Evolutionary conservation across 2,113 vertebrate species (phyloP), one percentile per base, ranked within the genome.

Genomic region (Halichoerus grypus): DNA sequence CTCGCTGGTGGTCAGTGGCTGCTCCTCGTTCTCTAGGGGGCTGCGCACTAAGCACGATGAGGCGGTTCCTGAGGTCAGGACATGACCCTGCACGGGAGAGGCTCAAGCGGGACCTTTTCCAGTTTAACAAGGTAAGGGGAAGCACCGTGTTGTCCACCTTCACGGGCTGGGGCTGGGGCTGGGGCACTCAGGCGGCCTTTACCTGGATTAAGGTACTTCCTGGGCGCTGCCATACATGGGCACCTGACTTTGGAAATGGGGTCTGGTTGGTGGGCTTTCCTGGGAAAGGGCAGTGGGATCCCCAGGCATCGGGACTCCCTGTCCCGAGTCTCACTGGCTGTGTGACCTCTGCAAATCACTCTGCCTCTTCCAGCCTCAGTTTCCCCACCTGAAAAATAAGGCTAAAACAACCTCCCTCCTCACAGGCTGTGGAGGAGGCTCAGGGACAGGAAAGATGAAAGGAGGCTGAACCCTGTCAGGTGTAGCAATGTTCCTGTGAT

Each of bases 21-120:
- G 21, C 4, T 57, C 57, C 1, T 1, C 2, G 53, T 36, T 85
- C 65, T 33, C n/a, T 28, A 98, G 97, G 80, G 65, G 69, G 33
- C 74, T 28, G 9, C 51, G 2, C 7, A 31, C 77, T 7, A 3
- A 98, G 97, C 98, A 99, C 98, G 97, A 99, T 99, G 99, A 99
- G 99, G 98, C 99, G 99, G 88, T 99, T 99, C 98, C 99, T 99
- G 96, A 99, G 99, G 97, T 98, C 99, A 0, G 99, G 99, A 59
- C 99, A 99, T 0, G 99, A 99, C 97, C 99, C 99, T 93, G 99
- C 99, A 5, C 98, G 99, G 98, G 99, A 99, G 97, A 98, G 99
- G 76, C 99, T 99, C 51, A 99, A 99, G 98, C 99, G 99, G 1
- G 99, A 99, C 93, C 99, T 99, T 76, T 99, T 99, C 98, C 99